These are phyloP conservation scores for Arenaria interpres DNA, from an alignment of 2,113 vertebrate species.

Conservation along the genomic window DNA sequence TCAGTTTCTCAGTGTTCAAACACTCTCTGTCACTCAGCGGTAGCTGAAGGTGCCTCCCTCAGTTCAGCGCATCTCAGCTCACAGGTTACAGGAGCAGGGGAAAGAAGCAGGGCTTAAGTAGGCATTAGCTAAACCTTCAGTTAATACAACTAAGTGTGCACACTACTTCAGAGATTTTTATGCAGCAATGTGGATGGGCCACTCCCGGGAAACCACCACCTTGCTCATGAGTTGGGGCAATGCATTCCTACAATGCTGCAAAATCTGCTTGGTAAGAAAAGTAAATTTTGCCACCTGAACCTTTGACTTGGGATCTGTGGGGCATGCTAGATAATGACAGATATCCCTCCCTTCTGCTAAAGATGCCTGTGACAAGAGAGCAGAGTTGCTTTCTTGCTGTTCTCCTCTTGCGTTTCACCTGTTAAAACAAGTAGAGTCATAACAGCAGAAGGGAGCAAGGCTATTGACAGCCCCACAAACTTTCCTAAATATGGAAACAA, in stretches of 20 bases:
- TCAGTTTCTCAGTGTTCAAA: neutral
- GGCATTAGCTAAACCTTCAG: neutral
- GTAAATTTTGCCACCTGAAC: neutral
- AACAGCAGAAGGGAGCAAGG: neutral
- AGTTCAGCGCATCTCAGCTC: neutral
- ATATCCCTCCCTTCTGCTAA: neutral
- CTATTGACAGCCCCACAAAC: neutral
- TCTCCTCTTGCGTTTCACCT: neutral
- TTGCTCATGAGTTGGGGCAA: neutral
- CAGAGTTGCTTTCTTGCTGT: neutral
- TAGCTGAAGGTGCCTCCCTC: neutral
- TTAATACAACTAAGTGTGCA: neutral
- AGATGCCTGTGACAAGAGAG: neutral
- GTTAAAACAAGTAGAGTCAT: neutral
- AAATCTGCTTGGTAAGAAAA: neutral
- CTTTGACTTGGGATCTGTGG: neutral
- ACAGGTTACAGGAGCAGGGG: neutral
- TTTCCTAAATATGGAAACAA: slow-evolving; percentile 4
- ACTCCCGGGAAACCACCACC: neutral
- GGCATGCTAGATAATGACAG: neutral
- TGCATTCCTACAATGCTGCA: neutral
- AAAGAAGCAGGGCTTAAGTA: neutral
- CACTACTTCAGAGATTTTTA: neutral
- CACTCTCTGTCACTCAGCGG: neutral
- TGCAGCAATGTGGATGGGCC: neutral